Percentiles rank a stretch among this genome's conserved stretches.
These are phyloP conservation scores for Elaphurus davidianus DNA, from an alignment of 2,113 vertebrate genomes.

Conservation along the genomic window DNA sequence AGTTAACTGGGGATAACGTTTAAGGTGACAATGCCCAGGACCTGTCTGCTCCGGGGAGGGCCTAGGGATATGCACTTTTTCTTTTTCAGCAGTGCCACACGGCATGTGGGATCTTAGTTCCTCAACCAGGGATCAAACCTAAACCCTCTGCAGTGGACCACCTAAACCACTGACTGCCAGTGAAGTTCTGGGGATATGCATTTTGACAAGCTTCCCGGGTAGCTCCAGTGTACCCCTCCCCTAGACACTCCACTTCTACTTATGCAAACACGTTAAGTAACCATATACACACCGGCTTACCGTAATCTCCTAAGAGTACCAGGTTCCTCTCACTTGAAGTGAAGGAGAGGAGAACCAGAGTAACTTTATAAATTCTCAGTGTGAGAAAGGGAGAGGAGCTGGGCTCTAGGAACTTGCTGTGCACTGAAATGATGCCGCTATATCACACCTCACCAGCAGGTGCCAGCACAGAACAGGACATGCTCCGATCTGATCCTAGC, in stretches of 20 bases:
- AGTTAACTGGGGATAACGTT: background rate
- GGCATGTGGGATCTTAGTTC: background rate
- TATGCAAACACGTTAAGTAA: background rate
- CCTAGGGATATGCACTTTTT: background rate
- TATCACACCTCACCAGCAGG: constrained; percentile 40
- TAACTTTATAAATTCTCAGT: background rate
- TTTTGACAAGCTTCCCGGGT: background rate
- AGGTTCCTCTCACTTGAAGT: background rate
- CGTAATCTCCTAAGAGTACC: background rate
- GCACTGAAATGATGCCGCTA: background rate
- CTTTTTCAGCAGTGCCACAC: background rate
- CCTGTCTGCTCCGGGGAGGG: background rate
- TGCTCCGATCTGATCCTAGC: background rate
- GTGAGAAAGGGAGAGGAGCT: background rate
- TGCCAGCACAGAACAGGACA: background rate
- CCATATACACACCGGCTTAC: background rate
- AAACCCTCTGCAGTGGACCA: background rate
- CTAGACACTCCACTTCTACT: background rate
- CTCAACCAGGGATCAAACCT: background rate
- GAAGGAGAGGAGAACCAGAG: background rate
- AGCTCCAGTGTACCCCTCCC: background rate
- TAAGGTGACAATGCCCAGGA: background rate
- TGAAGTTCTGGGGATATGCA: background rate
- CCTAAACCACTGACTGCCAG: background rate
- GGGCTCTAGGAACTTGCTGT: background rate